Evolutionary conservation across 1,140 invertebrate genomes (phyloP).

Genomic region (Micrasema minimum): DNA sequence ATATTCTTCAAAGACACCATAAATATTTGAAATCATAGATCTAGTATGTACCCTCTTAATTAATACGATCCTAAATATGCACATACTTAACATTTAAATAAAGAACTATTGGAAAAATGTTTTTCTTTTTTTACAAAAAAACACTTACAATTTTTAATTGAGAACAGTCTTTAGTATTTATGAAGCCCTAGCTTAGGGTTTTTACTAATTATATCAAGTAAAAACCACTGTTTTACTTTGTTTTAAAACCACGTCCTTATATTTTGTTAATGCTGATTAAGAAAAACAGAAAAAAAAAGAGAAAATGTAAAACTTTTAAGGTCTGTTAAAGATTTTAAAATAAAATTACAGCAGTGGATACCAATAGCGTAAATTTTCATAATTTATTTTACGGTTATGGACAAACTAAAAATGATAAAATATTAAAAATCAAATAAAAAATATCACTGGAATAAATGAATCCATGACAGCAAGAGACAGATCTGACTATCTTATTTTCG

Average conservation of each 20-base stretch:
- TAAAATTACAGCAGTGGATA: background rate
- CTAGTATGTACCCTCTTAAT: background rate
- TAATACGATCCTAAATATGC: too few species aligned
- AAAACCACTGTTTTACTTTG: too few species aligned
- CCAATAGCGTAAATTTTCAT: constrained; percentile 8
- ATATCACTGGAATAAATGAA: background rate
- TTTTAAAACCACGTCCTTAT: too few species aligned
- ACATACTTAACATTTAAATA: background rate
- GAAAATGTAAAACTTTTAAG: background rate
- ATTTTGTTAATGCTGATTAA: too few species aligned
- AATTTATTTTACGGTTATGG: background rate
- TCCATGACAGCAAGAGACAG: background rate
- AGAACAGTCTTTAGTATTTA: too few species aligned
- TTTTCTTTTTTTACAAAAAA: background rate
- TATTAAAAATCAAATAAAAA: background rate
- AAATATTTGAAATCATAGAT: constrained; percentile 1
- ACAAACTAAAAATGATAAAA: background rate
- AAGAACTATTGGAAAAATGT: background rate
- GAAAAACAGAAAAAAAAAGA: too few species aligned
- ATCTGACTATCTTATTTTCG: background rate
- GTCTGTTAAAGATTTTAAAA: background rate
- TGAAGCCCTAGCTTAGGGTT: too few species aligned
- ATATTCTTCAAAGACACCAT: constrained; percentile 11
- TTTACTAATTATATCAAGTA: too few species aligned
- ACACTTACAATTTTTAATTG: too few species aligned